phyloP scores from a whole-genome alignment of 2,797 vertebrate genomes.

The Darevskia mixta region DNA sequence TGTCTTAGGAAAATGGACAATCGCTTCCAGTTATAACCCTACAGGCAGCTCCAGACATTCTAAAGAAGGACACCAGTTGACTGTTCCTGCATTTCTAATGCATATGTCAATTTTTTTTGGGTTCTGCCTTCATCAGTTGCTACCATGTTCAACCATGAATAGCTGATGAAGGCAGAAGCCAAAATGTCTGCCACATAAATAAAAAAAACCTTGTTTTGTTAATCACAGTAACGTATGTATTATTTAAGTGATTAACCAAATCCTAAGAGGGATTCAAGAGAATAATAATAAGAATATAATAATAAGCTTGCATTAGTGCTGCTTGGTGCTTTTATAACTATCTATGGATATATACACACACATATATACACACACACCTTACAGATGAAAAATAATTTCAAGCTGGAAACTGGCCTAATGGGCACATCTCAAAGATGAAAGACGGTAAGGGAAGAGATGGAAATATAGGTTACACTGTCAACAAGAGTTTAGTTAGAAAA shows the following conservation, averaged over 20 bases:
- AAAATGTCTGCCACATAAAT: neutral
- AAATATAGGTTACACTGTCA: neutral
- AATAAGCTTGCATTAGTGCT: no score
- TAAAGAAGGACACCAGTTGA: no score
- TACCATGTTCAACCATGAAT: neutral
- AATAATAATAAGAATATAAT: no score
- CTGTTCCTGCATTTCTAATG: no score
- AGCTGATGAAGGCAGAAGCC: neutral
- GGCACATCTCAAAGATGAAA: neutral
- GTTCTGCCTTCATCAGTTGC: no score
- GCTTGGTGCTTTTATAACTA: no score
- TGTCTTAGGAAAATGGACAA: no score
- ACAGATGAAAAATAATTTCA: neutral
- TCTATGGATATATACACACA: no score
- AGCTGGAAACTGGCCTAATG: neutral
- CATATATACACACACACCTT: rapidly evolving
- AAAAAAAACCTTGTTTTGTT: neutral
- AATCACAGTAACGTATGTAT: neutral
- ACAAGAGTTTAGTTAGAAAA: conserved; percentile 24
- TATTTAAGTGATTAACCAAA: neutral
- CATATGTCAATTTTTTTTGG: no score
- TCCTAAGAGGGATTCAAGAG: no score
- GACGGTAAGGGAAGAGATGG: neutral
- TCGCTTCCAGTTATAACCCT: no score
- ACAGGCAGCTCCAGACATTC: no score